Percentiles rank a stretch among this genome's conserved stretches.
Conservation (phyloP, 1,140 invertebrate genomes). For the Chironomus tepperi region DNA sequence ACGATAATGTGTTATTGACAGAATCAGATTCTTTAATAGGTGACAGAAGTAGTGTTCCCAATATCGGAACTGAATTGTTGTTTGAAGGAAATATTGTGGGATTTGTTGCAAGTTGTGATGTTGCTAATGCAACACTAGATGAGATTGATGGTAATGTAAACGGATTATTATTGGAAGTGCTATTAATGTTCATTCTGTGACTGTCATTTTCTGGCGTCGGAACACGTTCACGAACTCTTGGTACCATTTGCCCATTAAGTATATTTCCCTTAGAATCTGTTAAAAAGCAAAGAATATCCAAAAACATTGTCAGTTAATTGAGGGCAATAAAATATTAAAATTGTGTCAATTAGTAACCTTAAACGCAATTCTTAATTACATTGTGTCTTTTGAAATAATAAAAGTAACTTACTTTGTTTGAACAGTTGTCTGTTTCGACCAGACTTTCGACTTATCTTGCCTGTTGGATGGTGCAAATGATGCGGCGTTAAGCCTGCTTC, state of each 20-base stretch:
- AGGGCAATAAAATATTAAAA: neutral
- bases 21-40: conserved; percentile 69
- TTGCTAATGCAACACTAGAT: conserved; percentile 37
- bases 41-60: conserved; percentile 63
- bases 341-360: neutral
- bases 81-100: conserved; percentile 54
- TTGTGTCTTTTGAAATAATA: no score
- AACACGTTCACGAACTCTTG: conserved; percentile 66
- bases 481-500: conserved; percentile 49
- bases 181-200: conserved; percentile 42
- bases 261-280: conserved; percentile 42
- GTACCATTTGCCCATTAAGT: conserved; percentile 54
- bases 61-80: conserved; percentile 56
- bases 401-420: conserved; percentile 56
- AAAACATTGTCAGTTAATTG: neutral
- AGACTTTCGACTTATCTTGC: conserved; percentile 67
- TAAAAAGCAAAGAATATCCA: neutral
- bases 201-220: conserved; percentile 73
- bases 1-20: conserved; percentile 57
- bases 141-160: conserved; percentile 29
- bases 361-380: no score
- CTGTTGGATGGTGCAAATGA: conserved; percentile 54
- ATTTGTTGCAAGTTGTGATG: conserved; percentile 43
- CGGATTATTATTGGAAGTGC: neutral
- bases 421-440: conserved; percentile 54